Base-by-base conservation (phyloP, 1,140 invertebrate genomes). In the Caenorhabditis inopinata region DNA sequence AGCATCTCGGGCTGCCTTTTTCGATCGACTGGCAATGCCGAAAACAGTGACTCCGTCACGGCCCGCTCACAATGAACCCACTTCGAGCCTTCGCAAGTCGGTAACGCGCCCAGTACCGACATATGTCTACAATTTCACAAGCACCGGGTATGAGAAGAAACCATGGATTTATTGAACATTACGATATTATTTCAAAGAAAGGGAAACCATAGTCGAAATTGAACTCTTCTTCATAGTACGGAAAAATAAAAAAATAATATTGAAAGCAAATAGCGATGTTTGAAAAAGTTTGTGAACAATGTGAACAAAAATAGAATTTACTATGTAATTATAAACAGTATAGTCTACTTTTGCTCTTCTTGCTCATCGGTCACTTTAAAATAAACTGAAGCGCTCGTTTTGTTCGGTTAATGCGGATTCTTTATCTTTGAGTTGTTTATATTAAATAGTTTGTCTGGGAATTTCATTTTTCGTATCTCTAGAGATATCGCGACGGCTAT, bases 111-210 rank as follows among this genome's bases (percentile, higher is more conserved):
- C 58, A 9, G 58, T 68, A 7, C 58, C 58, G 23, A 38, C 58
- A 18, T 68, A 68, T 25, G 32, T 68, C 3, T 68, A 68, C 58
- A 68, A 21, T 7, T 23, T 42, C 58, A n/a, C n/a, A n/a, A 14
- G n/a, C 58, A 68, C 35, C 2, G 58, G 58, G 58, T 68, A 68
- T 68, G 58, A 32, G 53, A 32, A 62, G 27, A 58, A 68, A 68
- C 14, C 1, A 68, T 68, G 58, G 58, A 21, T 68, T 68, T 42
- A 68, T 68, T 68, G 58, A 42, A 32, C 32, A 32, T 27, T n/a
- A n/a, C 38, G 14, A 42, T 7, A 42, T 58, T 23, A 21, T 23
- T 23, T 12, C 6, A 51, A 21, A 51, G 25, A 51, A 23, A 21
- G 38, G 23, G 2, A 32, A n/a, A n/a, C n/a, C n/a, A n/a, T n/a